These are phyloP conservation scores for Psammodynastes pulverulentus DNA, from an alignment of 2,113 vertebrate genomes.

Conservation along the genomic window DNA sequence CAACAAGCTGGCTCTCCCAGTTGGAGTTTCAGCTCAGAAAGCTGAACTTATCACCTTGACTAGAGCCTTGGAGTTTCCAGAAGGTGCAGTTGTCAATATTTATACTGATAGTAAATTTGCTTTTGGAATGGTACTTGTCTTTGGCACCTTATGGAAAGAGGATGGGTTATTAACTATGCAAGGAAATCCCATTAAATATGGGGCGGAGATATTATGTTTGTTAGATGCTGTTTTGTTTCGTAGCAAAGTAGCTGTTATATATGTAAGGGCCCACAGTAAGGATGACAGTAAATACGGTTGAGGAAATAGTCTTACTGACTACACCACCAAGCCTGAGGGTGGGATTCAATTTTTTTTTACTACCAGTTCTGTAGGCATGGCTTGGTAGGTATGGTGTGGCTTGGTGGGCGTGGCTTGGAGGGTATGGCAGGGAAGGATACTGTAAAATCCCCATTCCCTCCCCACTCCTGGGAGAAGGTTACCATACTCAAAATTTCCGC, in stretches of 20 bases:
- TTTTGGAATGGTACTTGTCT: not conserved
- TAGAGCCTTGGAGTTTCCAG: not conserved
- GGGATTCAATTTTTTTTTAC: too few relatives aligned
- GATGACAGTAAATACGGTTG: not conserved
- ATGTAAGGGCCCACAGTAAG: not conserved
- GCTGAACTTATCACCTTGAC: not conserved
- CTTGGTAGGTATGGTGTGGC: too few relatives aligned
- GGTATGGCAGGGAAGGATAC: too few relatives aligned
- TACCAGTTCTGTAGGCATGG: too few relatives aligned
- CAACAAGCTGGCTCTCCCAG: not conserved
- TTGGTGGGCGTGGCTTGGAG: too few relatives aligned
- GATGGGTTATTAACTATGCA: not conserved
- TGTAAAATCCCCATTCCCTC: too few relatives aligned
- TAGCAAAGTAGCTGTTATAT: not conserved
- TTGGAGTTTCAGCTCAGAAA: not conserved
- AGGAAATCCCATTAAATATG: not conserved
- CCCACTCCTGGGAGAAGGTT: too few relatives aligned
- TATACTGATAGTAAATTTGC: not conserved
- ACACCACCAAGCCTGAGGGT: not conserved
- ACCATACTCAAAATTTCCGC: too few relatives aligned
- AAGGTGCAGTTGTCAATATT: not conserved
- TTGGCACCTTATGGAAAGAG: not conserved
- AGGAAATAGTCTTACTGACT: not conserved
- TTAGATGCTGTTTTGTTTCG: not conserved
- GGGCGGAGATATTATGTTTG: too few relatives aligned